These are phyloP conservation scores for Propsilocerus akamusi DNA, from an alignment of 1,140 invertebrate species.

Conservation along the genomic window DNA sequence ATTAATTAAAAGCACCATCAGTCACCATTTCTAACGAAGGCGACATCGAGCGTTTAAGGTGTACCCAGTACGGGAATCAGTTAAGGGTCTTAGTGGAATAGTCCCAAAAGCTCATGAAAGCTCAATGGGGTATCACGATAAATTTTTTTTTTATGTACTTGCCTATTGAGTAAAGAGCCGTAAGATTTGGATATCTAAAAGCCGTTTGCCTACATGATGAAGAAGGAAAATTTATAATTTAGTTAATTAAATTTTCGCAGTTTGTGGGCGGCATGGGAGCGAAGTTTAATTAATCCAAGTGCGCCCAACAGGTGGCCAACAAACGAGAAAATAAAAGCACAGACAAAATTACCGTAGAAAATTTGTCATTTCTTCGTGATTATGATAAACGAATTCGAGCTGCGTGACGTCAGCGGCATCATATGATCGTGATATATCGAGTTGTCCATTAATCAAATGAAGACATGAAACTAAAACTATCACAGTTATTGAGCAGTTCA, in stretches of 20 bases:
- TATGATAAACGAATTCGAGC: constrained; percentile 69
- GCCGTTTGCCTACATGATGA: constrained; percentile 36
- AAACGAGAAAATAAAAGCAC: not conserved
- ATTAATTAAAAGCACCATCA: no score
- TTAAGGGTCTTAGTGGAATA: no score
- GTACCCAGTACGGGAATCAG: no score
- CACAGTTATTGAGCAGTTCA: not conserved
- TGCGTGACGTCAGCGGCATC: constrained; percentile 7
- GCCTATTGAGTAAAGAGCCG: constrained; percentile 74
- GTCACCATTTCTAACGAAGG: no score
- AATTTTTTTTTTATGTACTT: not conserved
- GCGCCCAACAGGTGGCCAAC: no score
- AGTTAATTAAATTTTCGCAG: no score
- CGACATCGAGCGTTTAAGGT: no score
- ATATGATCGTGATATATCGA: not conserved
- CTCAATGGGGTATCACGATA: no score
- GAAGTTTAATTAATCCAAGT: no score
- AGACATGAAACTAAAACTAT: not conserved
- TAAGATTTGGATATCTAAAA: constrained; percentile 62
- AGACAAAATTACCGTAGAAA: constrained; percentile 37
- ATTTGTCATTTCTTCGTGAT: constrained; percentile 69
- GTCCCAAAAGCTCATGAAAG: no score
- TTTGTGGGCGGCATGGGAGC: no score
- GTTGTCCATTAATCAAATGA: not conserved
- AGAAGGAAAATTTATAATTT: no score